phyloP scores from a whole-genome alignment of 1,140 invertebrate genomes.

The Oedothorax gibbosus region DNA sequence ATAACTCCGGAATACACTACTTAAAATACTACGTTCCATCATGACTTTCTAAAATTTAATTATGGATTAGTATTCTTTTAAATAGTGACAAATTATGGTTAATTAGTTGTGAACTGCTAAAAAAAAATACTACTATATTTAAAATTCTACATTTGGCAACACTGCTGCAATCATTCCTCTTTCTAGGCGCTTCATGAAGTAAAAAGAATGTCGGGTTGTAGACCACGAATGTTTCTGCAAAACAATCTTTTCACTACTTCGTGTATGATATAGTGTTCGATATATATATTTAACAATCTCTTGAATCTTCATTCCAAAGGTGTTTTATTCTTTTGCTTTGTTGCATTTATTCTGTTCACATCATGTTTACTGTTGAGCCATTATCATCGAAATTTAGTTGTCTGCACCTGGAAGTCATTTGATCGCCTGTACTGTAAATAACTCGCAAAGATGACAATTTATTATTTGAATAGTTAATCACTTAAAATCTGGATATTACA shows the following conservation, averaged over 20 bases:
- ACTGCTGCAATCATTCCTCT: conserved; percentile 16
- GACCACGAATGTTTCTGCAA: conserved; percentile 52
- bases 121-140: too few relatives aligned
- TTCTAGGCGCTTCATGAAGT: conserved; percentile 8
- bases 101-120: too few relatives aligned
- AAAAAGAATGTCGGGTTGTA: conserved; percentile 26
- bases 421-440: conserved; percentile 26
- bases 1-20: not conserved
- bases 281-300: conserved; percentile 16
- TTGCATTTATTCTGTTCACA: conserved; percentile 59
- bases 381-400: conserved; percentile 59
- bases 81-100: too few relatives aligned
- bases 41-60: too few relatives aligned
- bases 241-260: conserved; percentile 42
- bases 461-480: conserved; percentile 47
- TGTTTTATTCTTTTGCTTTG: conserved; percentile 28
- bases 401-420: conserved; percentile 41
- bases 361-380: conserved; percentile 58
- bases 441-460: conserved; percentile 14
- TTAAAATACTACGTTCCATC: too few relatives aligned
- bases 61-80: too few relatives aligned
- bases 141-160: too few relatives aligned
- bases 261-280: conserved; percentile 55
- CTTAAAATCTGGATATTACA: conserved; percentile 14
- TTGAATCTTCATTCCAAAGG: conserved; percentile 50